Evolutionary conservation across 2,113 vertebrate species (phyloP), one percentile per base, ranked within the genome.

Genomic region (Tapirus terrestris): DNA sequence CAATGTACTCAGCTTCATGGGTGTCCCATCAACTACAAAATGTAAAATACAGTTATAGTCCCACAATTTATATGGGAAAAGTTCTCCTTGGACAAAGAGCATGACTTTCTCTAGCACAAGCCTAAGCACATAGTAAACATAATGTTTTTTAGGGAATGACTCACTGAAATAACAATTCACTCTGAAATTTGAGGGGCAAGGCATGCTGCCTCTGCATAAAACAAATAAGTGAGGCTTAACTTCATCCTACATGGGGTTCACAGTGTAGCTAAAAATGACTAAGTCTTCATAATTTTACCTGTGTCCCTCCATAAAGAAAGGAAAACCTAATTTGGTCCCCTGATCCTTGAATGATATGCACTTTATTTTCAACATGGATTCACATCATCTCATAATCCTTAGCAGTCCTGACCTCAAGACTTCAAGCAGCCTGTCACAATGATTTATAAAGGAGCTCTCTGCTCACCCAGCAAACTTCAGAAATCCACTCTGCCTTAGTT

Each of bases 321-420:
- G 29, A 95, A 97, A 95, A 94, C 2, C 36, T 70, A 91, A 72
- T 58, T 93, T 79, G 67, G 0, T 89, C 17, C 31, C n/a, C 36
- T 86, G 16, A 43, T 96, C 45, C 53, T 94, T 48, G 67, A 98
- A 95, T 0, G 0, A 58, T 31, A 17, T 1, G 23, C 9, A 18
- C 53, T 82, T 75, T 76, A 88, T 95, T 94, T 96, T 61, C 39
- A 88, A 96, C 87, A 77, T 14, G 25, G 60, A 65, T 98, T 97
- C 0, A 0, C 63, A 91, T 84, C 21, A 14, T 79, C 45, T 97
- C 70, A 76, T 58, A 94, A 67, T 94, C 76, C 48, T 61, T 93
- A 89, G 1, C 51, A 20, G 51, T 92, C 81, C 92, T 96, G 61
- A 96, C 70, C 72, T 92, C 77, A 14, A 91, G 81, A 73, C 73